Percentiles rank a stretch among this genome's conserved stretches.
Conservation (phyloP, 2,797 vertebrate species). For the Sarcoramphus papa region DNA sequence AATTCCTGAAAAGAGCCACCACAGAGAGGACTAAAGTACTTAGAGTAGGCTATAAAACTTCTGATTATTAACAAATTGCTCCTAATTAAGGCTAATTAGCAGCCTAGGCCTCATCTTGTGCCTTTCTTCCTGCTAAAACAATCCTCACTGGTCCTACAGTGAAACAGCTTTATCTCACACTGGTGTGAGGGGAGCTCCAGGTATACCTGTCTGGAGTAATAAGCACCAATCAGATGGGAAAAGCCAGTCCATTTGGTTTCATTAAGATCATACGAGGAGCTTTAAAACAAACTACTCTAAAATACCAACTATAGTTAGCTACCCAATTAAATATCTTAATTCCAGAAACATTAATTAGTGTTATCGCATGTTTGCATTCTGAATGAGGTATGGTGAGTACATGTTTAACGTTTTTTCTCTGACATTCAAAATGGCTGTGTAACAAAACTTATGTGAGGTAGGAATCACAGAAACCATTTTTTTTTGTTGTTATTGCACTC, state of each 20-base stretch:
- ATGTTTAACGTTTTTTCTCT: not conserved
- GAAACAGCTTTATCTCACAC: not conserved
- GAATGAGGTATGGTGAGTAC: not conserved
- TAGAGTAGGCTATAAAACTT: not conserved
- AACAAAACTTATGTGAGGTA: not conserved
- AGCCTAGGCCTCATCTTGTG: not conserved
- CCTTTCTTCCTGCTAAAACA: not conserved
- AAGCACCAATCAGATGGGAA: not conserved
- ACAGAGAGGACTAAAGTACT: not conserved
- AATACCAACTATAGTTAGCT: not conserved
- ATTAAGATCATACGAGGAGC: not conserved
- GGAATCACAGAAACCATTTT: not conserved
- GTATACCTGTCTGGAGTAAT: rapidly evolving
- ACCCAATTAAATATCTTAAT: not conserved
- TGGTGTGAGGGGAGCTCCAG: not conserved
- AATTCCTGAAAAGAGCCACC: not conserved
- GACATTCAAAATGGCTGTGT: not conserved
- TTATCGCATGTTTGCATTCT: not conserved
- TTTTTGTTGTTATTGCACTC: not conserved
- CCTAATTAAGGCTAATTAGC: not conserved
- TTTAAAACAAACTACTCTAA: not conserved
- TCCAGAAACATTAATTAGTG: not conserved
- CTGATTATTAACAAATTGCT: not conserved
- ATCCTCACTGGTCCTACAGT: not conserved
- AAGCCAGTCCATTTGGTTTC: not conserved